Evolutionary conservation across 2,888 invertebrate species (phyloP).

Genomic region (Tricholauxania praeusta): DNA sequence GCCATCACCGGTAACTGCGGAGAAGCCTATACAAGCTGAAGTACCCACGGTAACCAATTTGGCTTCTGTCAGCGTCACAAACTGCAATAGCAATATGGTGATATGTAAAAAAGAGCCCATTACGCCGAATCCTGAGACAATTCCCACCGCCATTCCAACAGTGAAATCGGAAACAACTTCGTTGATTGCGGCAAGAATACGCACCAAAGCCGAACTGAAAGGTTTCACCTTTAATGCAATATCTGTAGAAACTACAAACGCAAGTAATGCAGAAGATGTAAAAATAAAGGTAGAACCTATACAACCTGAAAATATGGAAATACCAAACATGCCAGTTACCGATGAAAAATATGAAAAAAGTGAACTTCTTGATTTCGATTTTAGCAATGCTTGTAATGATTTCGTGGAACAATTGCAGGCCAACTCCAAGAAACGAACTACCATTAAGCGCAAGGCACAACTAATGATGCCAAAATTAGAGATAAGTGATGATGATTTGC

Average conservation of each 20-base stretch:
- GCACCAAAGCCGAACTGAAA: conserved; percentile 89
- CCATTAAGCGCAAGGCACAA: conserved; percentile 60
- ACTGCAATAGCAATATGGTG: conserved; percentile 22
- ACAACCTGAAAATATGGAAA: conserved; percentile 36
- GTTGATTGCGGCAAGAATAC: conserved; percentile 77
- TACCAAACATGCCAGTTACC: conserved; percentile 44
- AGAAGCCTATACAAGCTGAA: conserved; percentile 30
- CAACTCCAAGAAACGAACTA: conserved; percentile 68
- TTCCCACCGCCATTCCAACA: background rate
- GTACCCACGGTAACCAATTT: conserved; percentile 23
- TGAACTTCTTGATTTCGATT: conserved; percentile 62
- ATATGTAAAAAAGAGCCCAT: conserved; percentile 49
- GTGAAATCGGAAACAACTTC: conserved; percentile 69
- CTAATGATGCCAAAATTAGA: conserved; percentile 46
- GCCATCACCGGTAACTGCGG: background rate
- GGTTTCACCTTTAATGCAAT: conserved; percentile 64
- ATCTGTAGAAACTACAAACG: conserved; percentile 50
- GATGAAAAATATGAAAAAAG: conserved; percentile 49
- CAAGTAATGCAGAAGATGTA: conserved; percentile 38
- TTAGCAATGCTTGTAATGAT: conserved; percentile 81
- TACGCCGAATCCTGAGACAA: conserved; percentile 35
- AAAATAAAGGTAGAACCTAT: conserved; percentile 43
- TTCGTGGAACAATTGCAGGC: conserved; percentile 81
- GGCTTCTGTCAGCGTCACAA: background rate
- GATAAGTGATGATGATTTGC: conserved; percentile 53